Base-by-base conservation (phyloP, 2,113 vertebrate species). In the Dipodomys ordii region DNA sequence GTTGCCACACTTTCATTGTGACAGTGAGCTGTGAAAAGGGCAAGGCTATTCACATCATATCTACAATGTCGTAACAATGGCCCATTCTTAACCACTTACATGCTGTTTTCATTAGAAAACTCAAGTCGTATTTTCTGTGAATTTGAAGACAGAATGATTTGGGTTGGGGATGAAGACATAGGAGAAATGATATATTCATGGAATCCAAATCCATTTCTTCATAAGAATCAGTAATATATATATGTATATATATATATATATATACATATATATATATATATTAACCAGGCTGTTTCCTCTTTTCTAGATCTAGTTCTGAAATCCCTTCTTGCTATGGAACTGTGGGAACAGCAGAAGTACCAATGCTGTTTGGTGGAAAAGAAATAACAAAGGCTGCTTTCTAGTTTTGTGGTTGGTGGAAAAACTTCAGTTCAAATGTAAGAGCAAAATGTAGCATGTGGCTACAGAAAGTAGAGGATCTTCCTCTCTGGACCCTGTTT, bases 41-140 rank as follows among this genome's bases (percentile, higher is more conserved):
- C 3, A n/a, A n/a, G 9, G 1, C 7, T 60, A 5, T 18, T 64
- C 9, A 2, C 22, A 12, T 27, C 8, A 53, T 32, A 2, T 62
- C 15, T 13, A 9, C 15, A 11, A 1, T 28, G 30, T 13, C 62
- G 9, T 6, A 6, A 22, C 23, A 1, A 2, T 0, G 35, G 8
- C 3, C 3, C 27, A 74, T 22, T 8, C 9, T 84, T 1, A 1
- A 60, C n/a, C 19, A 1, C 6, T 0, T 88, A 62, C 5, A 22
- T 85, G 10, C 25, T 68, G 0, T 78, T 72, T 62, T 83, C 13
- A 57, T 15, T 60, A 4, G 81, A 30, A 88, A 88, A n/a, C 7
- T 13, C 25, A 73, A 83, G 22, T 49, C 16, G 44, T 68, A 35
- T 69, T 57, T 88, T 78, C n/a, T 74, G 39, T 49, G 12, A 65